A percentile compares a stretch with the other conserved stretches of the same genome.
Conservation (phyloP, 64 coral and sea anemone species). For the Orbicella faveolata region DNA sequence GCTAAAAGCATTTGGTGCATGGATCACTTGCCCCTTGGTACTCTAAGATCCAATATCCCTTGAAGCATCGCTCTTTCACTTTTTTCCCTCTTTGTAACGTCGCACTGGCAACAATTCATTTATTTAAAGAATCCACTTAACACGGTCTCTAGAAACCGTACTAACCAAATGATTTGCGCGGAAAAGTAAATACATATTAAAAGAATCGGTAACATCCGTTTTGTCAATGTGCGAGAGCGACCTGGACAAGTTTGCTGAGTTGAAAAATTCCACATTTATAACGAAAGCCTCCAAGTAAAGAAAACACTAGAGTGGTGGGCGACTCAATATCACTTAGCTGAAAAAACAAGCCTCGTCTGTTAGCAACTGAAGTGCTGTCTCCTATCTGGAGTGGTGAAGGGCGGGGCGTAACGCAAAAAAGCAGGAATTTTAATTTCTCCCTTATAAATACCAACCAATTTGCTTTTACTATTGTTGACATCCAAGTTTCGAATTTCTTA, state of each 20-base stretch:
- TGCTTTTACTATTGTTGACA: background rate
- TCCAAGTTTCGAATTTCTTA: background rate
- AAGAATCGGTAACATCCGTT: background rate
- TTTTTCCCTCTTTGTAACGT: conserved; percentile 9
- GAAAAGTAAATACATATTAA: background rate
- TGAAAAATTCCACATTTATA: background rate
- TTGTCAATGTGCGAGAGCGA: background rate
- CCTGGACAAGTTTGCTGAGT: background rate
- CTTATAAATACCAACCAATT: background rate
- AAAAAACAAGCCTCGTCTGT: background rate
- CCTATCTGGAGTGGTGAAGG: background rate
- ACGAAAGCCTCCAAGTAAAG: background rate
- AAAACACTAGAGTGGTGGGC: background rate
- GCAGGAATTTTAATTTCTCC: background rate
- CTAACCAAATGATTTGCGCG: background rate
- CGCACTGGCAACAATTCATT: conserved; percentile 27
- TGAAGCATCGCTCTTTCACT: conserved; percentile 14
- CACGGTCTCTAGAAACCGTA: background rate
- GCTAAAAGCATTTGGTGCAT: conserved; percentile 3
- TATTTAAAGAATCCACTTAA: conserved; percentile 34
- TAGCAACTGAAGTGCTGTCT: background rate
- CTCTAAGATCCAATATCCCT: conserved; percentile 8
- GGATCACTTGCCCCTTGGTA: background rate
- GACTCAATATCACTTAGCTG: conserved; percentile 8
- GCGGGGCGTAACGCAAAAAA: background rate